Conservation (phyloP, 1,140 invertebrate genomes). For the Harpegnathos saltator region DNA sequence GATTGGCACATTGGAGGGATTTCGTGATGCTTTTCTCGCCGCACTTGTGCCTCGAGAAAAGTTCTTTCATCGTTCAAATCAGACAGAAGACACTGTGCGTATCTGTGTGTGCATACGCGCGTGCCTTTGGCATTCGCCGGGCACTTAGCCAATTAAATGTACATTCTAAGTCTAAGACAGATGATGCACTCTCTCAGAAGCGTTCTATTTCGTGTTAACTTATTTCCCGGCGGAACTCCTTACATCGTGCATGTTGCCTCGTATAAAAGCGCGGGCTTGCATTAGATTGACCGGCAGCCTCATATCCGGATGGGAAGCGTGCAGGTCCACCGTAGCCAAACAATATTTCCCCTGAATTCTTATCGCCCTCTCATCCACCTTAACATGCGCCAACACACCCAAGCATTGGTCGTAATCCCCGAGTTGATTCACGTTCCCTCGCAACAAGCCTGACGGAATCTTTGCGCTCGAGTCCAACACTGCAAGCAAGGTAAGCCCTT, state of each 20-base stretch:
- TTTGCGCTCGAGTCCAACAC: slow-evolving; percentile 91
- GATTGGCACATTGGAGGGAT: slow-evolving; percentile 10
- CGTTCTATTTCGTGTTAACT: no score
- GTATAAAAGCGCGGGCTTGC: slow-evolving; percentile 88
- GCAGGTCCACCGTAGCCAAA: slow-evolving; percentile 88
- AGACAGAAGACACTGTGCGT: no score
- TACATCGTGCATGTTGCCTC: slow-evolving; percentile 88
- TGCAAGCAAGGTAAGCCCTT: slow-evolving; percentile 77
- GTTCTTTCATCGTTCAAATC: no score
- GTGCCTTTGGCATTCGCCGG: no score
- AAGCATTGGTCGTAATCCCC: slow-evolving; percentile 91
- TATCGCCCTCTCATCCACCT: slow-evolving; percentile 84
- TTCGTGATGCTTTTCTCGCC: no score
- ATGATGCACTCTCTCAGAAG: no score
- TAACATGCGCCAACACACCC: slow-evolving; percentile 86
- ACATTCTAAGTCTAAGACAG: no score
- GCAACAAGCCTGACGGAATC: slow-evolving; percentile 88
- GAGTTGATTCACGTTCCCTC: slow-evolving; percentile 90
- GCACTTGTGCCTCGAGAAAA: no score
- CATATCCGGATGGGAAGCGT: slow-evolving; percentile 86
- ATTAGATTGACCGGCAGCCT: slow-evolving; percentile 87
- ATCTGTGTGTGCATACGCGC: no score
- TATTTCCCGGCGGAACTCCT: slow-evolving; percentile 77
- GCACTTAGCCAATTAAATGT: no score
- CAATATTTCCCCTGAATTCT: slow-evolving; percentile 90